phyloP scores from a whole-genome alignment of 1,140 invertebrate genomes.

The Solen grandis region DNA sequence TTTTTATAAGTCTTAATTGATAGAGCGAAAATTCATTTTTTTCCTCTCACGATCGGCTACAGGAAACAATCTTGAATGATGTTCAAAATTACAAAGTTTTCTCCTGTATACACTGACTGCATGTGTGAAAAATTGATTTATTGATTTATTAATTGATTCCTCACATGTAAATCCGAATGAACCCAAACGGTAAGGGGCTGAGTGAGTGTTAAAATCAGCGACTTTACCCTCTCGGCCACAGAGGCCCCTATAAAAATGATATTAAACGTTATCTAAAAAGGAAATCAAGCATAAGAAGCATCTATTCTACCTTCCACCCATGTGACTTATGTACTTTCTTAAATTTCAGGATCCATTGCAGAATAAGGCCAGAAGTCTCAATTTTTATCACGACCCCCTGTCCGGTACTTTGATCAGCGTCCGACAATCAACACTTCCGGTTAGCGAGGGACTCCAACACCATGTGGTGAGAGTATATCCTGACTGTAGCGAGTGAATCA shows the following conservation, averaged over 20 bases:
- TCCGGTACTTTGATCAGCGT: slow-evolving; percentile 68
- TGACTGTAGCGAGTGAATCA: not conserved
- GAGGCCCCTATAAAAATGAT: not conserved
- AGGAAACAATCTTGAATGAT: too few relatives aligned
- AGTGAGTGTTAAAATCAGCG: too few relatives aligned
- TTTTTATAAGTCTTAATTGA: too few relatives aligned
- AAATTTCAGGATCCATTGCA: slow-evolving; percentile 63
- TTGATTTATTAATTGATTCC: too few relatives aligned
- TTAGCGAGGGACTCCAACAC: not conserved
- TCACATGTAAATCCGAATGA: too few relatives aligned
- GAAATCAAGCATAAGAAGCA: not conserved
- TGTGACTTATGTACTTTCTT: slow-evolving; percentile 5
- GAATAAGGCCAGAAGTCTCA: slow-evolving; percentile 58
- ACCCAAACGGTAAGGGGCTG: too few relatives aligned
- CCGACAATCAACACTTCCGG: slow-evolving; percentile 9
- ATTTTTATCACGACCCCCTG: slow-evolving; percentile 66
- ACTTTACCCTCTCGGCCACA: too few relatives aligned
- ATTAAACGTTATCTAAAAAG: not conserved
- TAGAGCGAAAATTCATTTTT: too few relatives aligned
- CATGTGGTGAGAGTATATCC: slow-evolving; percentile 54
- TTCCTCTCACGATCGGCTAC: too few relatives aligned
- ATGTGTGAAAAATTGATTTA: too few relatives aligned
- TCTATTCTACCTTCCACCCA: not conserved
- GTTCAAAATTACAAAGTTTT: too few relatives aligned
- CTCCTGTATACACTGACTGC: too few relatives aligned